Evolutionary conservation across 2,113 vertebrate species (phyloP).

Genomic region (Leucoraja erinaceus): DNA sequence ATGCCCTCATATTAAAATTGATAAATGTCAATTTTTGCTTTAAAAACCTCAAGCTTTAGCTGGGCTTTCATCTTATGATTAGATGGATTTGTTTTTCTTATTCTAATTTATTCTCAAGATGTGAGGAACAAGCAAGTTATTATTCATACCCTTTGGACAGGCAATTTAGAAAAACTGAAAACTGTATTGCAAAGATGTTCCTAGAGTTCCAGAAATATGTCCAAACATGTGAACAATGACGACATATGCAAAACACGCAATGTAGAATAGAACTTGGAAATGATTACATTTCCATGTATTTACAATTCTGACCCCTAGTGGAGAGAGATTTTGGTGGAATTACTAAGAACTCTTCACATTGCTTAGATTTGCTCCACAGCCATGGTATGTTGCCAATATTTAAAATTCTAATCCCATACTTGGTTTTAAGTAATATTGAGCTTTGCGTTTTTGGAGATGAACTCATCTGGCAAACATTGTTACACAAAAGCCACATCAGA

Average conservation of each 20-base stretch:
- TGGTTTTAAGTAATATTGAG: neutral
- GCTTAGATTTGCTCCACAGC: neutral
- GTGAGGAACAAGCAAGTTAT: neutral
- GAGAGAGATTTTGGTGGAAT: neutral
- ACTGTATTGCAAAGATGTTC: neutral
- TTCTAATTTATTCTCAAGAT: neutral
- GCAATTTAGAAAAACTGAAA: neutral
- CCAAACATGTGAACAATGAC: neutral
- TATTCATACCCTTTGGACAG: neutral
- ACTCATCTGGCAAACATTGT: neutral
- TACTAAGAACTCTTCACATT: neutral
- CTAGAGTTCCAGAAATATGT: neutral
- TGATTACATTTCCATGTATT: neutral
- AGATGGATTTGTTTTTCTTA: neutral
- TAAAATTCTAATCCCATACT: neutral
- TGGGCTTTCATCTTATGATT: neutral
- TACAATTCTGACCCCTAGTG: too few relatives aligned
- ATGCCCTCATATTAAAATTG: neutral
- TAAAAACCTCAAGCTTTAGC: neutral
- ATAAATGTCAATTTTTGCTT: neutral
- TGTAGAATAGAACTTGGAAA: neutral
- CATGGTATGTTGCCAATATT: neutral
- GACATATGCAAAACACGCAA: neutral
- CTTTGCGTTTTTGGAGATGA: neutral
- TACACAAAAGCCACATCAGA: too few relatives aligned